Base-by-base conservation (phyloP, 2,797 vertebrate species). In the Sebastolobus alascanus region DNA sequence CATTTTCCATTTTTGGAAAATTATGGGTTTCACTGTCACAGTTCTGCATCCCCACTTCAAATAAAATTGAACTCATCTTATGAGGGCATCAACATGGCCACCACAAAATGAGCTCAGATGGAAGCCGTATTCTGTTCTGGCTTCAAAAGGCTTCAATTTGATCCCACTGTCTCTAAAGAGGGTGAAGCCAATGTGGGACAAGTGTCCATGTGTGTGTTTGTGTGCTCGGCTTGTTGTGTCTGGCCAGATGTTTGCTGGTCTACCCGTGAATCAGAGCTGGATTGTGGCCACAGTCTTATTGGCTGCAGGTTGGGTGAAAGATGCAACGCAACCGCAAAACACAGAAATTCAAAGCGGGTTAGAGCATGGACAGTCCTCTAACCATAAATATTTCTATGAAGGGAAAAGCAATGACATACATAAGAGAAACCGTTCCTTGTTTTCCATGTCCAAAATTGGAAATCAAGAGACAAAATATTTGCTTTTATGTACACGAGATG, bases 241-340 rank as follows among this genome's bases (percentile, higher is more conserved):
- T 90, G 83, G 58, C 77, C 85, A 87, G 77, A 83, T 91, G 84
- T 87, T 86, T 77, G 78, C 72, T 75, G 59, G 58, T 75, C 27
- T 69, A 84, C 73, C 63, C 56, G 84, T 88, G 83, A 92, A 79
- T 86, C 82, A 78, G 4, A 61, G 77, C 85, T 90, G 87, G 82
- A 86, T 31, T 20, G 5, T 0, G 27, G 83, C 79, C 89, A 82
- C 43, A 2, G 35, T 6, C 40, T 90, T 82, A 91, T 84, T 83
- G 85, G 75, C 83, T 73, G 82, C 91, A 92, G 90, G 90, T 92
- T 82, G 66, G 54, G 35, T 37, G 56, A 67, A 80, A 87, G 73
- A 84, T 66, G 43, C 72, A 83, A 65, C 60, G 40, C 7, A 55
- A 77, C 82, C 59, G 59, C 72, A 80, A 80, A 79, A 68, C 27